These are phyloP conservation scores for Drosophila sechellia DNA, from an alignment of 1,140 invertebrate genomes.

Conservation along the genomic window DNA sequence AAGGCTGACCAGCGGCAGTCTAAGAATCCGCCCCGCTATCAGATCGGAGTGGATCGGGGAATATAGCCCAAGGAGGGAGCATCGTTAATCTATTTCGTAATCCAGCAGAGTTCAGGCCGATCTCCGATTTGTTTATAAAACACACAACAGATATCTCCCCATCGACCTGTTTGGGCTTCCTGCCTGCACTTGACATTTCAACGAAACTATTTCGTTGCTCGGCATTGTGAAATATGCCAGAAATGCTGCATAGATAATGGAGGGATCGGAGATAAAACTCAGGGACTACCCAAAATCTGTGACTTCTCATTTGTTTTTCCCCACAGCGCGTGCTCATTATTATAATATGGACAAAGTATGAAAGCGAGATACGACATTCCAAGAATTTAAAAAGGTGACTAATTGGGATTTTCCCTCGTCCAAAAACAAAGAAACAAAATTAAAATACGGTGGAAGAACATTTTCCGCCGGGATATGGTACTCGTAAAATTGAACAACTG, in stretches of 20 bases:
- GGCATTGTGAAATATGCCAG: conserved; percentile 76
- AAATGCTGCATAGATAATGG: conserved; percentile 67
- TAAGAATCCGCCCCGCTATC: not conserved
- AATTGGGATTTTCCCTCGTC: conserved; percentile 76
- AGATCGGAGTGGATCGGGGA: not conserved
- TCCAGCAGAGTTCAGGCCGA: conserved; percentile 44
- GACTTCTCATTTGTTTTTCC: conserved; percentile 27
- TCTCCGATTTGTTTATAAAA: conserved; percentile 52
- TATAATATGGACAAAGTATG: conserved; percentile 58
- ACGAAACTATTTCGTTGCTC: conserved; percentile 67
- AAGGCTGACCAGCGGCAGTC: conserved; percentile 53
- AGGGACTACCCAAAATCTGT: conserved; percentile 25
- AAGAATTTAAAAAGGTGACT: conserved; percentile 53
- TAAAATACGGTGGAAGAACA: not conserved
- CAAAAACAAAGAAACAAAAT: conserved; percentile 11
- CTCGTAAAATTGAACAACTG: conserved; percentile 36
- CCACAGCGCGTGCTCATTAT: conserved; percentile 40
- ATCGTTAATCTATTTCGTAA: conserved; percentile 61
- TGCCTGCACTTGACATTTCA: conserved; percentile 77
- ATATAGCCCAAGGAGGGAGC: conserved; percentile 36
- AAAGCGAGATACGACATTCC: conserved; percentile 46
- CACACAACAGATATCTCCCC: conserved; percentile 28
- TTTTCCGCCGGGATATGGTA: conserved; percentile 12
- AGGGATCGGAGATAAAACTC: not conserved
- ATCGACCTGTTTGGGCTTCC: conserved; percentile 31